Conservation (phyloP, 2,888 invertebrate genomes). For the Perizoma flavofasciatum region DNA sequence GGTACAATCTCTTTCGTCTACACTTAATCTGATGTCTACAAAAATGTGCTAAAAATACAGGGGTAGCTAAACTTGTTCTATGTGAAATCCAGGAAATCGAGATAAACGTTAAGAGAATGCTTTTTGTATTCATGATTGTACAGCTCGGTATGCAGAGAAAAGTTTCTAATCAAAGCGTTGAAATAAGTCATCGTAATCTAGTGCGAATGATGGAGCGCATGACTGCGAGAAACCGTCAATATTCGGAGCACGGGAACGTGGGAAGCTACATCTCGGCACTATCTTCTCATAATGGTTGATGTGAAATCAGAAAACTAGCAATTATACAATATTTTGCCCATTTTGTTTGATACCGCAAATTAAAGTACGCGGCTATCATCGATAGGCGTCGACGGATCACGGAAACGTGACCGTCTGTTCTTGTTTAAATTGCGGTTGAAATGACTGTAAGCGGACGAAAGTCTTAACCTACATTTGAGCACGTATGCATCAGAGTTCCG, state of each 20-base stretch:
- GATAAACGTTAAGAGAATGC: neutral
- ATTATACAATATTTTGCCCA: constrained; percentile 53
- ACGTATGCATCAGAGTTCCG: constrained; percentile 65
- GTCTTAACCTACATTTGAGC: constrained; percentile 74
- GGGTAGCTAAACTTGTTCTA: neutral
- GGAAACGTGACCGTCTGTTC: constrained; percentile 70
- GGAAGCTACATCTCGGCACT: constrained; percentile 64
- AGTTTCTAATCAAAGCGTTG: constrained; percentile 32
- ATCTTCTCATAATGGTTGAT: constrained; percentile 53
- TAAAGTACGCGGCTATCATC: constrained; percentile 55
- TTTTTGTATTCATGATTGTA: constrained; percentile 1
- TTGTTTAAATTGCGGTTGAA: constrained; percentile 76
- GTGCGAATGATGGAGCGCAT: constrained; percentile 32
- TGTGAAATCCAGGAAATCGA: neutral
- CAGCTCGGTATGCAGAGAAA: constrained; percentile 16
- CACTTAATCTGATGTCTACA: no score
- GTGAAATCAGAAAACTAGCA: constrained; percentile 58
- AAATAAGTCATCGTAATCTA: constrained; percentile 36
- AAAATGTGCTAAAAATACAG: no score
- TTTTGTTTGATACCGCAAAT: constrained; percentile 51
- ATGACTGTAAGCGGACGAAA: constrained; percentile 71
- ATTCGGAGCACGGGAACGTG: constrained; percentile 76
- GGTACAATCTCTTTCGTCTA: no score
- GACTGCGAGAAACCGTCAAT: constrained; percentile 41
- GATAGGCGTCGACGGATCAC: constrained; percentile 57